Evolutionary conservation across 2,113 vertebrate species (phyloP), one percentile per base, ranked within the genome.

Genomic region (Telmatochromis brichardi): DNA sequence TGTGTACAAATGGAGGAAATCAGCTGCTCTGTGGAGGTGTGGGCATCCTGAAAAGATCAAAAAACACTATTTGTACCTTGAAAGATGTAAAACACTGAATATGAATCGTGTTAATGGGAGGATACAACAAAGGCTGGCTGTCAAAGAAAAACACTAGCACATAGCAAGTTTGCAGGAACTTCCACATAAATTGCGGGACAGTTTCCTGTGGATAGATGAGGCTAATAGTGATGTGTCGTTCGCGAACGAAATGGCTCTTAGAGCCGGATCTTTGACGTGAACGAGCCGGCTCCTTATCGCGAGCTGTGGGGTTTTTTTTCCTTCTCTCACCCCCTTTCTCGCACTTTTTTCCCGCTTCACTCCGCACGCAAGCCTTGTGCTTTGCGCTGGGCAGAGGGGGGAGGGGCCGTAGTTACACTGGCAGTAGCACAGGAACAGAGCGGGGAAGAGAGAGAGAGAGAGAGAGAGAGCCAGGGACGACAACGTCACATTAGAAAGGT

Each of bases 401-500:
- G 13, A 15, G 42, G 42, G 45, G 45, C 6, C 0, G 3, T 15
- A 15, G 42, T 47, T 15, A 0, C 42, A 45, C 42, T 45, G 2
- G 42, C 13, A 7, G 42, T 1, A 15, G 42, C 42, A 45, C 42
- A 45, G 42, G 3, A 7, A 45, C 13, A 14, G 42, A 45, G 40
- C 2, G 0, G 1, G n/a, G n/a, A n/a, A n/a, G 37, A 5, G 10
- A 0, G 5, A 40, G 11, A 5, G 37, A 12, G 40, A 42, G 40
- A 13, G 5, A 13, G 0, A 2, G 40, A 42, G 40, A 12, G 5
- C 10, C 0, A 12, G 5, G 2, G 11, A 1, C 37, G 0, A 40
- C 37, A 40, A 40, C 0, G 37, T 40, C 37, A 12, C 40, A 40
- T 40, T 40, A 40, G 40, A 40, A 40, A 40, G 37, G 37, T 40